phyloP scores from a whole-genome alignment of 2,888 invertebrate genomes.

The Bombylius major region DNA sequence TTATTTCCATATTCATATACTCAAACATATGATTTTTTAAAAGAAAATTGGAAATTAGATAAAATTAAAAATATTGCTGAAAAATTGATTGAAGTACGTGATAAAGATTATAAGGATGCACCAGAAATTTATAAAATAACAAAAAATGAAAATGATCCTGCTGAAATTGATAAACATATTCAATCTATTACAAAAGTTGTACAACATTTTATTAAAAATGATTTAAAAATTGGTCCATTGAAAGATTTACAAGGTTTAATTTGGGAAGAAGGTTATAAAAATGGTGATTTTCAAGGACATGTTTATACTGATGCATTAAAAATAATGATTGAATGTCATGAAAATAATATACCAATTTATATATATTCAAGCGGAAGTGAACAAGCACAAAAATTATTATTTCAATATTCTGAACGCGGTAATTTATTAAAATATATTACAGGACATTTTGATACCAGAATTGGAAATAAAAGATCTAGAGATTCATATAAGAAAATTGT shows the following conservation, averaged over 20 bases:
- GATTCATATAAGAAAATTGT: conserved; percentile 69
- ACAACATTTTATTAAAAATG: conserved; percentile 56
- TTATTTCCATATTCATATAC: background rate
- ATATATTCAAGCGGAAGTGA: conserved; percentile 89
- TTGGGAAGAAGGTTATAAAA: conserved; percentile 73
- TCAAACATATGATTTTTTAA: conserved; percentile 1
- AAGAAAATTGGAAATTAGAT: background rate
- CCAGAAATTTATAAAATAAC: background rate
- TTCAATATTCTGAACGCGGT: conserved; percentile 61
- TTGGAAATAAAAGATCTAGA: conserved; percentile 67
- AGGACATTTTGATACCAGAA: conserved; percentile 75
- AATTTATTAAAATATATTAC: conserved; percentile 59
- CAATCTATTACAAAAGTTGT: background rate
- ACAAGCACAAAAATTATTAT: conserved; percentile 79
- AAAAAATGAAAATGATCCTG: background rate
- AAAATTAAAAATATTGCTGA: background rate
- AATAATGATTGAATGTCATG: too few species aligned
- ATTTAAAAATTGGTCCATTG: conserved; percentile 65
- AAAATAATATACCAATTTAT: conserved; percentile 46
- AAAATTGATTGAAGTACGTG: background rate
- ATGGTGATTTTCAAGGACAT: conserved; percentile 69
- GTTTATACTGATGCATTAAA: conserved; percentile 74
- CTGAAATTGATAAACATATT: background rate
- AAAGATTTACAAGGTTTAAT: conserved; percentile 86
- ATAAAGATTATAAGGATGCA: background rate